Base-by-base conservation (phyloP, 2,888 invertebrate genomes). In the Idaea straminata region DNA sequence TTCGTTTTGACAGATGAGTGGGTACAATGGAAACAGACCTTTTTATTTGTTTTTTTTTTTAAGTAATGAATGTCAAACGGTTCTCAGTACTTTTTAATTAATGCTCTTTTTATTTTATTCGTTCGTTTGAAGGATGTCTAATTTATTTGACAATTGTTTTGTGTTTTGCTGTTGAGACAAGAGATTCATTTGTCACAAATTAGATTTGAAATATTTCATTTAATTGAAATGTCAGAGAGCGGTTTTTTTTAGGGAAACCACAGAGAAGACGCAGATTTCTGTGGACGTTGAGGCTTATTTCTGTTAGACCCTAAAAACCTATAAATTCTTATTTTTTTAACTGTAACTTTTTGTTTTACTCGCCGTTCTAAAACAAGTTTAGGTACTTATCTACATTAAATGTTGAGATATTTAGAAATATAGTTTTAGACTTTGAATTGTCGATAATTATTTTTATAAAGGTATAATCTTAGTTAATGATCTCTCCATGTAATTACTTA, bases 1-100 rank as follows among this genome's bases (percentile, higher is more conserved):
- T 7, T 0, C 70, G 76, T 77, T 76, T 78, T 79, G 81, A 80
- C 74, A 73, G 71, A 68, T 63, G 66, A 70, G 64, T 66, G 62
- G 62, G 59, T 66, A n/a, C 58, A 62, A 64, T 25, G 16, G 59
- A 59, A 35, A 35, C 59, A 59, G 25, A 61, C 62, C 64, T 15
- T 61, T 47, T 64, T 16, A 63, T 65, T 59, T 59, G 15, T 59
- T 57, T 58, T 15, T 15, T 25, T 57, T 62, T 62, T 47, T 47
- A 16, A 16, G 66, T 68, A 68, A 70, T 69, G 61, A 69, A 72
- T 62, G 65, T 57, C 61, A 70, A 67, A 66, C 64, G 47, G 47
- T 47, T 10, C 47, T 47, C 47, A 13, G 47, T 47, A 10, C 47
- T 47, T 47, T 47, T 47, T 47, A 47, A 47, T 47, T 47, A 47